Base-by-base conservation (phyloP, 1,140 invertebrate species). In the Ostrea denselamellosa region DNA sequence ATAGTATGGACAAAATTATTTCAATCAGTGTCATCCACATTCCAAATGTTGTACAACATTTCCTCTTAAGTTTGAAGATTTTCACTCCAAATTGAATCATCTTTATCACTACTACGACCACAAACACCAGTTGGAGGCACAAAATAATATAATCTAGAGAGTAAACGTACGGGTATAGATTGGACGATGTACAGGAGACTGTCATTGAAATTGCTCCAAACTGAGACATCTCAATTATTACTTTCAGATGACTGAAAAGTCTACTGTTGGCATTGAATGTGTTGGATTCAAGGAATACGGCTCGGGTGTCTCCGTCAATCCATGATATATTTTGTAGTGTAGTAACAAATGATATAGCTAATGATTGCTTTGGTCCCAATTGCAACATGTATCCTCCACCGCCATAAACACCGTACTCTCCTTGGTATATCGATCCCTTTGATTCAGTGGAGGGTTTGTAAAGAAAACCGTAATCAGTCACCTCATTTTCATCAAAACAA, bases 261-360 rank as follows among this genome's bases (percentile, higher is more conserved):
- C 96, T 87, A 10, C 90, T 89, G 89, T 91, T 92, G 8, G 95
- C 95, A 91, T 96, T 96, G 89, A 96, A 96, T 0, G 95, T 90
- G 12, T 95, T 94, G 87, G 96, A 94, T 88, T 96, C 95, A 17
- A 95, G 90, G 81, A 96, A 93, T 17, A 96, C 90, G 8, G 95
- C 96, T 89, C 96, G 90, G 0, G 96, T 96, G 19, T 93, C 83
- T 58, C 92, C 83, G 89, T 96, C 95, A 14, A 96, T 93, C 96
- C 96, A 96, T 28, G 93, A 85, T 65, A 92, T 65, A 19, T 87
- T 86, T 85, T 94, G 85, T 8, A 96, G 88, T 17, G 87, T 65
- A 5, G 91, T 86, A 8, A 96, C 87, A 82, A 92, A 92, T 19
- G 89, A 87, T 9, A 58, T 19, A 7, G 85, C 90, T 0, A 86